Evolutionary conservation across 2,113 vertebrate genomes (phyloP).

Genomic region (Ardeotis arabs): DNA sequence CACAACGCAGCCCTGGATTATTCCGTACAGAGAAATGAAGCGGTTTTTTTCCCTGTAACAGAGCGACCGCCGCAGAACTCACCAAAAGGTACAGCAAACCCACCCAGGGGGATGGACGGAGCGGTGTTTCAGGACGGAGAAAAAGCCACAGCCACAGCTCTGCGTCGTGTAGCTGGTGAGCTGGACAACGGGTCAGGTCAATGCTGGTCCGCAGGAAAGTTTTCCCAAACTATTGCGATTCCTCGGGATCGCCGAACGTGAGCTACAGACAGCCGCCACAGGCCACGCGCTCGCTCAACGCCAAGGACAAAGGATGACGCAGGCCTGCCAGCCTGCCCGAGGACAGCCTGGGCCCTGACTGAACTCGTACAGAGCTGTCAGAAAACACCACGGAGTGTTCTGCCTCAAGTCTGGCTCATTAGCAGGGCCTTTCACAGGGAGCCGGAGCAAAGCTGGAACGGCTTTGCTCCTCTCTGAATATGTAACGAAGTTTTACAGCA

Average conservation of each 20-base stretch:
- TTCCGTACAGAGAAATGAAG: not conserved
- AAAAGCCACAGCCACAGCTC: not conserved
- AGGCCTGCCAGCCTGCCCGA: not conserved
- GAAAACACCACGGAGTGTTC: not conserved
- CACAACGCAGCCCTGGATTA: not conserved
- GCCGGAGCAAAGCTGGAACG: not conserved
- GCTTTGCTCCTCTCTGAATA: not conserved
- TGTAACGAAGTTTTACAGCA: not conserved
- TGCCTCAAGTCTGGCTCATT: not conserved
- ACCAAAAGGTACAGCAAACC: not conserved
- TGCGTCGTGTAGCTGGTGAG: not conserved
- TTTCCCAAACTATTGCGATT: not conserved
- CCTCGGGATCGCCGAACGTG: not conserved
- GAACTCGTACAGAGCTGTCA: not conserved
- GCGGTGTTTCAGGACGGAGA: not conserved
- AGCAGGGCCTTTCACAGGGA: not conserved
- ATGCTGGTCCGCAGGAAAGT: fast-evolving
- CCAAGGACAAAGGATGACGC: not conserved
- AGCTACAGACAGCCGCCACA: not conserved
- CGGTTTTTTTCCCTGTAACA: not conserved
- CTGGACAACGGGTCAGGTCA: not conserved
- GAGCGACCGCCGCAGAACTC: not conserved
- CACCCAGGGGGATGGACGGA: not conserved
- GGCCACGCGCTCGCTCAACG: not conserved
- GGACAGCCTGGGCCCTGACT: not conserved